A percentile compares a stretch with the other conserved stretches of the same genome.
These are phyloP conservation scores for Sarcophaga bullata DNA, from an alignment of 1,140 invertebrate species.

Conservation along the genomic window DNA sequence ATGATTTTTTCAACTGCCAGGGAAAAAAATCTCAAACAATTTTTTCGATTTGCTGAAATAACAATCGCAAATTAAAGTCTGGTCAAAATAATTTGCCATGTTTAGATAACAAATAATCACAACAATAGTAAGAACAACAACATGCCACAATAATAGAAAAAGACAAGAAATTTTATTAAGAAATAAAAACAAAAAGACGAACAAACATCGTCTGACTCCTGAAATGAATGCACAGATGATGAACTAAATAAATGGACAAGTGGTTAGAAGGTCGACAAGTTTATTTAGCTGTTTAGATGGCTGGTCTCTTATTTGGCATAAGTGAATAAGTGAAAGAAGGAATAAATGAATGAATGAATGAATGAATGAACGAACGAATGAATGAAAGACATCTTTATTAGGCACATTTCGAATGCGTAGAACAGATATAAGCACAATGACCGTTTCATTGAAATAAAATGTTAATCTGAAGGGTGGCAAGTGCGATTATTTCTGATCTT, in stretches of 20 bases:
- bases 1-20: too few species aligned
- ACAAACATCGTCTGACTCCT: neutral
- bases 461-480: neutral
- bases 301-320: neutral
- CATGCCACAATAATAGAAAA: neutral
- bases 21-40: neutral
- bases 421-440: constrained; percentile 30
- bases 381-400: constrained; percentile 7
- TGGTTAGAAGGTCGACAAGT: neutral
- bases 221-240: constrained; percentile 20
- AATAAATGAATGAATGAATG: neutral
- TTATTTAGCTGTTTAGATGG: neutral
- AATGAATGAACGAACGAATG: neutral
- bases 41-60: neutral
- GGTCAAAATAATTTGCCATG: neutral
- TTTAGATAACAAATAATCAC: neutral
- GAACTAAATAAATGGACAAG: neutral
- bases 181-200: neutral
- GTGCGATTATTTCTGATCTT: neutral
- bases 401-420: neutral
- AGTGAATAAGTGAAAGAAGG: neutral
- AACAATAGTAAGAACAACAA: neutral
- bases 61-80: neutral
- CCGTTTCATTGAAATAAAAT: constrained; percentile 35
- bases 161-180: neutral